phyloP scores from a whole-genome alignment of 2,113 vertebrate species.

The Phasianus colchicus region DNA sequence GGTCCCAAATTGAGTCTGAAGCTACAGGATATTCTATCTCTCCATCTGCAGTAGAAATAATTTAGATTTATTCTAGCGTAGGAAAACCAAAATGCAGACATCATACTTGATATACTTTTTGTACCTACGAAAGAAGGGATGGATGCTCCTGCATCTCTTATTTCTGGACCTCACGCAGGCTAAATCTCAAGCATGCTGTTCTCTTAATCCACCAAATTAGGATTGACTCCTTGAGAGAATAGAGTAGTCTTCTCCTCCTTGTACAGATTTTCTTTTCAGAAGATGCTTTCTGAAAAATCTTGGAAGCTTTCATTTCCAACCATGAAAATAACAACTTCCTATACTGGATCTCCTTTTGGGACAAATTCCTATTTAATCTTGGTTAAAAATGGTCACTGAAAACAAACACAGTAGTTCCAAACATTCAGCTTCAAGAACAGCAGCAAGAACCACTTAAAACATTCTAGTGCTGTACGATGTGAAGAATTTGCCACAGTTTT shows the following conservation, averaged over 20 bases:
- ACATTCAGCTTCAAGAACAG: slow-evolving; percentile 3
- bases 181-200: background rate
- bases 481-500: background rate
- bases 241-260: background rate
- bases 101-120: background rate
- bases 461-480: background rate
- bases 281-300: background rate
- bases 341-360: background rate
- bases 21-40: background rate
- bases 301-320: slow-evolving; percentile 10
- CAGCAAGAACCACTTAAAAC: background rate
- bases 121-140: background rate
- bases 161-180: background rate
- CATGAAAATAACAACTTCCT: background rate
- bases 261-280: background rate
- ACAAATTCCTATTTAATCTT: background rate
- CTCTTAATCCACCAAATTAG: background rate
- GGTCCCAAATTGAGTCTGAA: background rate
- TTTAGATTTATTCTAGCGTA: background rate
- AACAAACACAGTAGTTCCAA: slow-evolving; percentile 13
- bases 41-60: background rate
- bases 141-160: background rate
- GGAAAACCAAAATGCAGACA: background rate
- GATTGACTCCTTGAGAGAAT: background rate
- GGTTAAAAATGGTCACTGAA: background rate